Percentiles rank a stretch among this genome's conserved stretches.
Conservation (phyloP, 2,888 invertebrate species). For the Apamea crenata region DNA sequence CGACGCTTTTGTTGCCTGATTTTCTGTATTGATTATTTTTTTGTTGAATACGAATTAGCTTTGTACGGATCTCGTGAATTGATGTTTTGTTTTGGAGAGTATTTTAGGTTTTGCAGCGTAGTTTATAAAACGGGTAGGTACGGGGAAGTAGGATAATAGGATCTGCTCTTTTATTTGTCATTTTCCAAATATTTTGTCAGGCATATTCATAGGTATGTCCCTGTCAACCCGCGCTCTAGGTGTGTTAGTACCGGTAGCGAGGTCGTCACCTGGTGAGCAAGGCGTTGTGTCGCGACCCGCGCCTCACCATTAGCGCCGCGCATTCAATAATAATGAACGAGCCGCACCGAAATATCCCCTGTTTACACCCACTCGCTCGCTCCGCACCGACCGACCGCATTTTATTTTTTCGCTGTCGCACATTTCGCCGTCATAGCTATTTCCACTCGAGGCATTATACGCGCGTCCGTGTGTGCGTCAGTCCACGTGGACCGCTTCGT, state of each 20-base stretch:
- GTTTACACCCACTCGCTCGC: conserved; percentile 90
- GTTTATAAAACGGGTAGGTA: neutral
- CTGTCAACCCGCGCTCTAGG: neutral
- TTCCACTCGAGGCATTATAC: conserved; percentile 91
- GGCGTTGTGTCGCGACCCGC: conserved; percentile 64
- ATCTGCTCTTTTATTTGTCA: neutral
- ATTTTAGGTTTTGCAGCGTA: conserved; percentile 28
- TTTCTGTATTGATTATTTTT: conserved; percentile 63
- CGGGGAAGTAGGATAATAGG: neutral
- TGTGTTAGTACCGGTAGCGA: conserved; percentile 48
- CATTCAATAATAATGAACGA: conserved; percentile 90
- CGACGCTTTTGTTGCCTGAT: conserved; percentile 63
- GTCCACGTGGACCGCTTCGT: conserved; percentile 89
- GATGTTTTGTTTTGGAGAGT: conserved; percentile 43
- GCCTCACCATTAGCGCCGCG: conserved; percentile 87
- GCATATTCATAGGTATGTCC: neutral
- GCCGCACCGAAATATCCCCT: conserved; percentile 90
- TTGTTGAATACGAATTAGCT: conserved; percentile 64
- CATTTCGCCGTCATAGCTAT: conserved; percentile 91
- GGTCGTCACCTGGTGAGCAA: conserved; percentile 55
- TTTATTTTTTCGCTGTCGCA: conserved; percentile 91
- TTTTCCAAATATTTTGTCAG: neutral
- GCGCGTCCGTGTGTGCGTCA: conserved; percentile 85
- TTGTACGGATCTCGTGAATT: conserved; percentile 60
- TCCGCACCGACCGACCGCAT: conserved; percentile 90